Conservation (phyloP, 2,888 invertebrate genomes). For the Mythimna vitellina region DNA sequence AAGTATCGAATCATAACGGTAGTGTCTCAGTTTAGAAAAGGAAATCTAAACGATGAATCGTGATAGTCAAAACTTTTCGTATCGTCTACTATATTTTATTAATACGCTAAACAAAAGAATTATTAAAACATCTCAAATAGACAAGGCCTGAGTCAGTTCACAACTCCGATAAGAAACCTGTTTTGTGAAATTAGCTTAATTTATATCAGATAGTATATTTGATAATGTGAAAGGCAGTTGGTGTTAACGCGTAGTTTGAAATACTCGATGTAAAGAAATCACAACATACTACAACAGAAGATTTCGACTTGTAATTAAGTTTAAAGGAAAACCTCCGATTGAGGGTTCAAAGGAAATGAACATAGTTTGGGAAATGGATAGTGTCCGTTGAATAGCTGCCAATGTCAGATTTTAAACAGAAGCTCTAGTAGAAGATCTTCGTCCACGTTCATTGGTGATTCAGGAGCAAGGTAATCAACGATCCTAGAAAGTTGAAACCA, state of each 20-base stretch:
- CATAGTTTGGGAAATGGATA: slow-evolving; percentile 26
- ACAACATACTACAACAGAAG: slow-evolving; percentile 37
- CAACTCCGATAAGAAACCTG: slow-evolving; percentile 81
- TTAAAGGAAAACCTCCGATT: slow-evolving; percentile 18
- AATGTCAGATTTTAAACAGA: slow-evolving; percentile 85
- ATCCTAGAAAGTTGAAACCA: slow-evolving; percentile 70
- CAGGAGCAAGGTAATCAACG: slow-evolving; percentile 87
- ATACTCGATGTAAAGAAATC: slow-evolving; percentile 44
- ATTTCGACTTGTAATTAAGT: slow-evolving; percentile 30
- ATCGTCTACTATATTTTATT: slow-evolving; percentile 39
- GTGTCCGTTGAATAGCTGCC: slow-evolving; percentile 51
- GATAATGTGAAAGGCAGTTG: slow-evolving; percentile 60
- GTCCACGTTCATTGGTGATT: slow-evolving; percentile 88
- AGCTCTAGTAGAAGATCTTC: slow-evolving; percentile 87
- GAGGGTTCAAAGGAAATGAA: slow-evolving; percentile 35
- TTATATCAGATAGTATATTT: slow-evolving; percentile 59
- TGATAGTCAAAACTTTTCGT: slow-evolving; percentile 41
- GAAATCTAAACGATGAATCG: slow-evolving; percentile 31
- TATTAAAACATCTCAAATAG: slow-evolving; percentile 71
- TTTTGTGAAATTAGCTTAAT: slow-evolving; percentile 66
- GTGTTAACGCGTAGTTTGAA: slow-evolving; percentile 47
- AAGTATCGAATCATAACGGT: slow-evolving; percentile 16
- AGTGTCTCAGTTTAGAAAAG: slow-evolving; percentile 23
- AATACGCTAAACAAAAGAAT: slow-evolving; percentile 64
- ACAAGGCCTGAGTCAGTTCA: slow-evolving; percentile 84